These are phyloP conservation scores for Aphis craccivora DNA, from an alignment of 1,140 invertebrate genomes.

Conservation along the genomic window DNA sequence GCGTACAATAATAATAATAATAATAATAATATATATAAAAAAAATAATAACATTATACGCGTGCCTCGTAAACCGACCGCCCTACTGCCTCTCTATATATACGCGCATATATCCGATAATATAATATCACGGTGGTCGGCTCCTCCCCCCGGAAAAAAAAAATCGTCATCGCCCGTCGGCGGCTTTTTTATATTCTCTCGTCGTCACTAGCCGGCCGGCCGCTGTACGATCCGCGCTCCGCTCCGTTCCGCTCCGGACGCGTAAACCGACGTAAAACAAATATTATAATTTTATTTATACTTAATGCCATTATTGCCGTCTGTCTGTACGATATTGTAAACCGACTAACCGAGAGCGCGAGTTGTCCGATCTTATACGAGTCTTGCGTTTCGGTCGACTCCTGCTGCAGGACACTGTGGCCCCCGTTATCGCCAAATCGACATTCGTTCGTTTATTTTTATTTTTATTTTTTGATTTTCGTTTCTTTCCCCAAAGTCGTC, in stretches of 20 bases:
- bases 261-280: neutral
- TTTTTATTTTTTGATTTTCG: neutral
- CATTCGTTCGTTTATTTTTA: neutral
- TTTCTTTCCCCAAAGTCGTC: neutral
- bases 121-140: conserved; percentile 11
- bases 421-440: too few species aligned
- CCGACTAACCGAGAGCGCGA: neutral
- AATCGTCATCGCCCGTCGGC: conserved; percentile 6
- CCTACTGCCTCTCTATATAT: neutral
- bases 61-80: neutral
- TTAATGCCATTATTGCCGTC: neutral
- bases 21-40: neutral
- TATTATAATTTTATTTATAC: too few species aligned
- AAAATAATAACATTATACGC: neutral
- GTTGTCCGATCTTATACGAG: neutral
- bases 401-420: too few species aligned
- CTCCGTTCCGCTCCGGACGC: neutral
- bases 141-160: neutral
- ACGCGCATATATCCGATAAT: neutral
- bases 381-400: neutral
- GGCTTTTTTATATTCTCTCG: neutral
- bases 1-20: neutral
- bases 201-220: neutral
- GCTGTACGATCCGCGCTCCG: neutral
- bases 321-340: neutral